Conservation (phyloP, 2,113 vertebrate species). For the Orycteropus afer region DNA sequence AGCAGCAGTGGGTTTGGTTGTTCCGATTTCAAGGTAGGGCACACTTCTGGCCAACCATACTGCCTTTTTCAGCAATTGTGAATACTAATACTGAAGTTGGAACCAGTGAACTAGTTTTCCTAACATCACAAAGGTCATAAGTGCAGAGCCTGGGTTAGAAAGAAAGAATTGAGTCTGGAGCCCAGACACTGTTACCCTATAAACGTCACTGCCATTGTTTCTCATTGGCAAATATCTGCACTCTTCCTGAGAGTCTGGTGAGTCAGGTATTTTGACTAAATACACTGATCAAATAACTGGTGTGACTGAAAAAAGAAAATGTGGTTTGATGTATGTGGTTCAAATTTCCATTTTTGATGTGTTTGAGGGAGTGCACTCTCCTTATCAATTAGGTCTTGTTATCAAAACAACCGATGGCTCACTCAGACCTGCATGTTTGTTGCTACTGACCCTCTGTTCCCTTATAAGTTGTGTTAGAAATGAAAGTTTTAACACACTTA, state of each 20-base stretch:
- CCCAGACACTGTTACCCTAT: rapidly evolving
- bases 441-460: background rate
- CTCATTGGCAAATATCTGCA: background rate
- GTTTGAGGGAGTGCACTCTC: background rate
- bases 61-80: background rate
- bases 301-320: no score
- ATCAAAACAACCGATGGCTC: background rate
- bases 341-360: background rate
- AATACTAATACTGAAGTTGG: background rate
- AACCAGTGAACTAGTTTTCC: background rate
- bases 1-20: no score
- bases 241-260: background rate
- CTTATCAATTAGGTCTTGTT: background rate
- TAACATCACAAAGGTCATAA: background rate
- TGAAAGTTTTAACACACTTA: background rate
- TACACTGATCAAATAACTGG: no score
- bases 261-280: background rate
- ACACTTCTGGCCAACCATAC: background rate
- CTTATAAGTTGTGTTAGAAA: background rate
- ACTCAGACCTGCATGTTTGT: background rate
- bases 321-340: background rate
- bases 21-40: no score
- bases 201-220: rapidly evolving
- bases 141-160: background rate
- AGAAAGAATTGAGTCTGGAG: no score